Evolutionary conservation across 2,888 invertebrate species (phyloP).

Genomic region (Papilio protenor): DNA sequence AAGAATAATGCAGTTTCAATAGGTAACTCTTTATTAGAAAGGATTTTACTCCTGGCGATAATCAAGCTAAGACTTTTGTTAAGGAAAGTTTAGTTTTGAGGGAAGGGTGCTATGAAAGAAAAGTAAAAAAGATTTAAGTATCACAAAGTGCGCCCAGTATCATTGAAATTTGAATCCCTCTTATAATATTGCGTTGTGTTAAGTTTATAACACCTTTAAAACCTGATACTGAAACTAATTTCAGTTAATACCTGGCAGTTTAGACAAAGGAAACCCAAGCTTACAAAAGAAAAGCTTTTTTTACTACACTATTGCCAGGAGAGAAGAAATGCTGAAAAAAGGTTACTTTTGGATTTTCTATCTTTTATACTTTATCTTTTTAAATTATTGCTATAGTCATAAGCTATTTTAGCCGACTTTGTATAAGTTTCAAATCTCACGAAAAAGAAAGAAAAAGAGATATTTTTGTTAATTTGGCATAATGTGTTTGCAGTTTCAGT

Average conservation of each 20-base stretch:
- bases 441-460: not conserved
- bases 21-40: too few relatives aligned
- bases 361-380: not conserved
- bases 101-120: not conserved
- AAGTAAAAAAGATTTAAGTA: not conserved
- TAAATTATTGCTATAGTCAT: not conserved
- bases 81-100: too few relatives aligned
- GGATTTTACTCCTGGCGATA: too few relatives aligned
- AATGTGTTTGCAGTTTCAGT: constrained; percentile 4
- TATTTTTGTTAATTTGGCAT: not conserved
- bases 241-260: not conserved
- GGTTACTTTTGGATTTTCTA: not conserved
- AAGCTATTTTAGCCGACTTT: too few relatives aligned
- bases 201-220: too few relatives aligned
- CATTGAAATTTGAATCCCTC: not conserved
- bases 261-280: not conserved
- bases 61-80: too few relatives aligned
- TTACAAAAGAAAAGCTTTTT: not conserved
- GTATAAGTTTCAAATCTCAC: too few relatives aligned
- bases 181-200: too few relatives aligned
- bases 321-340: not conserved
- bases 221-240: not conserved
- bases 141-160: not conserved
- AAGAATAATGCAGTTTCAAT: too few relatives aligned
- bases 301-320: not conserved